These are phyloP conservation scores for Sapayoa aenigma DNA, from an alignment of 2,113 vertebrate species.

Conservation along the genomic window DNA sequence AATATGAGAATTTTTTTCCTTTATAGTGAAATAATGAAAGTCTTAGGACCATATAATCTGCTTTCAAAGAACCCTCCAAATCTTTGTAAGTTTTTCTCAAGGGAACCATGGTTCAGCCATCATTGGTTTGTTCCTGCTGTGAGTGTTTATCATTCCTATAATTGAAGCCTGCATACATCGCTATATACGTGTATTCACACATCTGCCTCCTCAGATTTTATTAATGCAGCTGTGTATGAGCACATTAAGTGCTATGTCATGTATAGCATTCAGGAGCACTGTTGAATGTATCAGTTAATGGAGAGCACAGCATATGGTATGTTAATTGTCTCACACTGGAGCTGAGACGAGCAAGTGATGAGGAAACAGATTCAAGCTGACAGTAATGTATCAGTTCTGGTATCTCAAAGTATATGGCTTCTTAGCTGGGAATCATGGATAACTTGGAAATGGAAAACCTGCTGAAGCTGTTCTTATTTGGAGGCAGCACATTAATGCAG, in stretches of 20 bases:
- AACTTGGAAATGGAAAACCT: not conserved
- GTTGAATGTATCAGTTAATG: not conserved
- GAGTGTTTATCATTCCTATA: not conserved
- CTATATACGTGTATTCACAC: not conserved
- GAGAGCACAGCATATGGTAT: not conserved
- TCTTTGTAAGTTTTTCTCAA: not conserved
- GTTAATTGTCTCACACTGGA: not conserved
- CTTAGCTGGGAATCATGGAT: not conserved
- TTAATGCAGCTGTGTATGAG: not conserved
- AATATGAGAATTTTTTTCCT: not conserved
- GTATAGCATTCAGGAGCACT: not conserved
- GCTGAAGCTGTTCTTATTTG: not conserved
- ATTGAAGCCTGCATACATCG: not conserved
- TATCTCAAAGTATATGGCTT: not conserved
- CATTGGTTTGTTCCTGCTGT: not conserved
- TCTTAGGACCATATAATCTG: not conserved
- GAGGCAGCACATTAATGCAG: accelerated
- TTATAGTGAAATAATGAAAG: conserved; percentile 20
- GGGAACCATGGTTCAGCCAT: not conserved
- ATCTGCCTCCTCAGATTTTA: not conserved
- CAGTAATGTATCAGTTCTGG: not conserved
- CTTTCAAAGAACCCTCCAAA: conserved; percentile 1
- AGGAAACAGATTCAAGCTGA: not conserved
- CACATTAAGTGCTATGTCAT: not conserved
- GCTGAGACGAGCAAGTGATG: not conserved